Percentiles rank a stretch among this genome's conserved stretches.
phyloP scores from a whole-genome alignment of 2,113 vertebrate genomes.

The Stegastes partitus region DNA sequence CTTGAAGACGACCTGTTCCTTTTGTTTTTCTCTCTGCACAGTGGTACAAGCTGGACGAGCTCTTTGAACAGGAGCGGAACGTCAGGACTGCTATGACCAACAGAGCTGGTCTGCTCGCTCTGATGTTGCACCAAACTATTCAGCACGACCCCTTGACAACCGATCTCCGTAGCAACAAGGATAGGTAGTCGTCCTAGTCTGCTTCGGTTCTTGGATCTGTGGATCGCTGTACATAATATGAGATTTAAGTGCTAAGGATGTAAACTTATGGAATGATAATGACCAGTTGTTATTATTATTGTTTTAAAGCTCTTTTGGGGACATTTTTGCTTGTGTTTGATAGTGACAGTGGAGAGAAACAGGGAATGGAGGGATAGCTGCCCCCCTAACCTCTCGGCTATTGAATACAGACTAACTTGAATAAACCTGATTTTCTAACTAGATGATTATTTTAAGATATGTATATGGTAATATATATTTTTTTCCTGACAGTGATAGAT shows the following conservation, averaged over 20 bases:
- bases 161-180: conserved; percentile 90
- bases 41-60: conserved; percentile 96
- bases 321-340: no score
- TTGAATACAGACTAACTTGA: conserved; percentile 10
- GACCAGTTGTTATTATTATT: neutral
- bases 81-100: conserved; percentile 95
- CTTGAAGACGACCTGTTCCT: neutral
- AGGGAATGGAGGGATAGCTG: no score
- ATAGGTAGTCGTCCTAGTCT: conserved; percentile 82
- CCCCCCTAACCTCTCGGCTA: neutral
- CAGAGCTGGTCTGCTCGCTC: conserved; percentile 91
- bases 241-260: conserved; percentile 5
- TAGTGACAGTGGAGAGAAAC: no score
- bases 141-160: conserved; percentile 93
- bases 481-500: conserved; percentile 42
- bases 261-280: conserved; percentile 3
- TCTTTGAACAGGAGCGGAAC: conserved; percentile 95
- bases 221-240: conserved; percentile 1
- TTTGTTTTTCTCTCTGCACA: conserved; percentile 53
- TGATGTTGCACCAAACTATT: conserved; percentile 95
- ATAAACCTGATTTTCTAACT: conserved; percentile 45
- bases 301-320: no score
- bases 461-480: conserved; percentile 67
- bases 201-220: neutral
- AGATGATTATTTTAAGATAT: conserved; percentile 61